Base-by-base conservation (phyloP, 2,113 vertebrate species). In the Microtus richardsoni region DNA sequence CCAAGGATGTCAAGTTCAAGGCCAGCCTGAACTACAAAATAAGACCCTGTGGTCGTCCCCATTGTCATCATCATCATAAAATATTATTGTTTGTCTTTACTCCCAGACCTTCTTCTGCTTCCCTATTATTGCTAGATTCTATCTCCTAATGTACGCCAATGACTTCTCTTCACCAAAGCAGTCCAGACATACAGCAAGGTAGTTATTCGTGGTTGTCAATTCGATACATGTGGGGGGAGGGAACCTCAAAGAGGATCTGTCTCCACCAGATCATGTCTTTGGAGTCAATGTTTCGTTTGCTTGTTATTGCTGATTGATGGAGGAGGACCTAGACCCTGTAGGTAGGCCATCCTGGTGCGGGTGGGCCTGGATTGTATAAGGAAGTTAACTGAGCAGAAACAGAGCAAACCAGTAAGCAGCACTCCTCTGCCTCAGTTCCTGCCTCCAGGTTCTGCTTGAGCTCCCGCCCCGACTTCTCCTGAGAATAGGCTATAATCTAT, bases 151-250 rank as follows among this genome's bases (percentile, higher is more conserved):
- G 77, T 75, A 47, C 36, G 39, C 47, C 49, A 36, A 66, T 39
- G 68, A 44, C 75, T 75, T 62, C 64, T 93, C 52, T 83, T 78
- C 78, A 78, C 62, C 91, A 91, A 88, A 91, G 39, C 82, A 0
- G 83, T 84, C 28, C 75, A 83, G 7, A 68, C 54, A 44, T 41
- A 85, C 28, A 39, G 52, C 22, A 26, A 22, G 36, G 39, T 17
- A 83, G 79, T n/a, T 82, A 26, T 16, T 60, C 36, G 39, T 28
- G 36, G 22, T 39, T 82, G 54, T 82, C 79, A 60, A 39, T n/a
- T 62, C 16, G 24, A 62, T 39, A 83, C 24, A 62, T 36, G 54
- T 39, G 14, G 54, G n/a, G 54, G 26, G 24, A 39, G 58, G 54
- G n/a, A 62, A 6, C 22, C 13, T 62, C 80, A 41, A 9, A 62